Base-by-base conservation (phyloP, 2,797 vertebrate genomes). In the Furcifer pardalis region DNA sequence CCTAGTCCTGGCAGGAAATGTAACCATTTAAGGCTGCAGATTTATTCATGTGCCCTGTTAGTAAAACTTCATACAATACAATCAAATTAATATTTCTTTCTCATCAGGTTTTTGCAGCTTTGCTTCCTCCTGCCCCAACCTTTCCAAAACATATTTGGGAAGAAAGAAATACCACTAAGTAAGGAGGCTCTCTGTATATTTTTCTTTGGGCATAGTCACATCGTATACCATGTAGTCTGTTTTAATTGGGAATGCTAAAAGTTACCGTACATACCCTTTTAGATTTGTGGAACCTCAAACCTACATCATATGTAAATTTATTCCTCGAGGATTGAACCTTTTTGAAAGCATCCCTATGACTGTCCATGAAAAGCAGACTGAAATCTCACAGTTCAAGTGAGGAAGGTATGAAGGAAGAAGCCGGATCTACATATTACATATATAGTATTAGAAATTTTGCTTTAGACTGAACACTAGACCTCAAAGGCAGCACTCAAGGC, bases 11-110 rank as follows among this genome's bases (percentile, higher is more conserved):
- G 94, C 76, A 89, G 93, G 94, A 94, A 87, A 89, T 88, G 79
- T 77, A 88, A 89, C 88, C 73, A 52, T 79, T 69, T 90, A 92
- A 93, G 86, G 52, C 92, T 94, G 93, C 87, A 79, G 94, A 93
- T 94, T 96, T 94, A 94, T 92, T 94, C 86, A 91, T 87, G 52
- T 65, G 8, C 91, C 90, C 94, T 78, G 91, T 90, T 91, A 94
- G 89, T 79, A 69, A 93, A 92, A 91, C 90, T 92, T 91, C 89
- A 92, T 94, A 91, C 92, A 93, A 90, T 92, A 92, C 89, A n/a
- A 83, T 86, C 17, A 77, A 94, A 95, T 94, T 95, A 95, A 93
- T 93, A 94, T 93, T 92, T 95, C 0, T 2, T 90, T 95, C 93
- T 94, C 91, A 93, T 93, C 76, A 12, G 90, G 86, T 89, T 88